Base-by-base conservation (phyloP, 2,888 invertebrate species). In the Tryphoninae sp. region DNA sequence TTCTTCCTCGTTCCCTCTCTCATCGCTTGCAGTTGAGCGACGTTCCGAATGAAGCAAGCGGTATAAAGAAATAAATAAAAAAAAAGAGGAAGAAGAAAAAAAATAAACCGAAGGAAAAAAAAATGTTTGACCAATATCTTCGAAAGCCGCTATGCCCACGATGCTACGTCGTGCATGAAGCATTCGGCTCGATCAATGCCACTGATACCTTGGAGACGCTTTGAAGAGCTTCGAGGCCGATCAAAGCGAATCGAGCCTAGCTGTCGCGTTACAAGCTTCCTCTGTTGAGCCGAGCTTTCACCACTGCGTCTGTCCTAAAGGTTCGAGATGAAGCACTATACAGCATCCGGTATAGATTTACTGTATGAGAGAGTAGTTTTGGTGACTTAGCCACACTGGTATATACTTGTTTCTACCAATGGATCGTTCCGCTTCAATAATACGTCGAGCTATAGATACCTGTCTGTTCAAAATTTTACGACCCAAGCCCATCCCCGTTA, bases 121-220 rank as follows among this genome's bases (percentile, higher is more conserved):
- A 42, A 62, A 65, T 42, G 55, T 80, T 59, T 58, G 68, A 61
- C 62, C 77, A 69, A 77, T 62, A 22, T 69, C 62, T 42, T 45
- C 19, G 69, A 77, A 69, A 69, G 61, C 62, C 51, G 22, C 45
- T 23, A 42, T 61, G 61, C 19, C 45, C 2, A 45, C 45, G 45
- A 45, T 45, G 2, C 3, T 45, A 53, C 51, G 23, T 65, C 53
- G 42, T 69, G 53, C 22, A 69, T 62, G 16, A 45, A 59, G 58
- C 19, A 55, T 55, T 55, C 16, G 16, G 16, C 19, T 55, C 16
- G 55, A 55, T 16, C 11, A 45, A 13, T 13, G 13, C 45, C 13
- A 13, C 45, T 45, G 13, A 45, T 13, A 45, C 45, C 33, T 40
- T 45, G 13, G 16, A 8, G 45, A 67, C 26, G 33, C 67, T 75